These are phyloP conservation scores for Petrolisthes manimaculis DNA, from an alignment of 2,888 invertebrate genomes.

Conservation along the genomic window DNA sequence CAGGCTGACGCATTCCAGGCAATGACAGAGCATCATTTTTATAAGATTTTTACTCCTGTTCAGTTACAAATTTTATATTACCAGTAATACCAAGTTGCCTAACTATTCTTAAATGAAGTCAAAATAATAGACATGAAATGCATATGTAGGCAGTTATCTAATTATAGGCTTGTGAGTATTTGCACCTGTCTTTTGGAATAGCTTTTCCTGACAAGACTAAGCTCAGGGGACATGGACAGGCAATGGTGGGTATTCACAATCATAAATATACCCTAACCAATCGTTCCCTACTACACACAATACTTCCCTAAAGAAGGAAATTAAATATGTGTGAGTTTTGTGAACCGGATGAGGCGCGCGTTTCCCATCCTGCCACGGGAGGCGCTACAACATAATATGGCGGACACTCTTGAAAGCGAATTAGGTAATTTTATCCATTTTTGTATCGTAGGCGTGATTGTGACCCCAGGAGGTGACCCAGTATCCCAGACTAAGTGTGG, in stretches of 20 bases:
- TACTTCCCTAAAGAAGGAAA: background rate
- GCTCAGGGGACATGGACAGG: too few species aligned
- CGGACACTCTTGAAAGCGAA: constrained; percentile 63
- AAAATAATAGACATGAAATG: too few species aligned
- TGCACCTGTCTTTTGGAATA: too few species aligned
- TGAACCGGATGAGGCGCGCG: constrained; percentile 56
- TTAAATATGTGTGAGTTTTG: constrained; percentile 4
- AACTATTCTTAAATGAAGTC: too few species aligned
- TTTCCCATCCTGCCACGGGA: constrained; percentile 54
- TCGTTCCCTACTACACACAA: too few species aligned
- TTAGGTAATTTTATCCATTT: constrained; percentile 48
- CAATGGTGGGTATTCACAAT: too few species aligned
- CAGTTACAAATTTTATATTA: too few species aligned
- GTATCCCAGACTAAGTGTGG: background rate
- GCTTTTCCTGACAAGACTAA: too few species aligned
- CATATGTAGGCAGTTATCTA: too few species aligned
- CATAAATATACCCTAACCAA: too few species aligned
- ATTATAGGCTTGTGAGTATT: too few species aligned
- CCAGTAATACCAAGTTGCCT: too few species aligned
- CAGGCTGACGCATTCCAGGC: constrained; percentile 30
- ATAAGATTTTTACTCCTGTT: background rate
- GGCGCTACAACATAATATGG: constrained; percentile 58
- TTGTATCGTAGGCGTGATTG: background rate
- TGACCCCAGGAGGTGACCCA: background rate
- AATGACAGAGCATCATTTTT: constrained; percentile 20